These are phyloP conservation scores for Alfaro cultratus DNA, from an alignment of 2,797 vertebrate species.

Conservation along the genomic window DNA sequence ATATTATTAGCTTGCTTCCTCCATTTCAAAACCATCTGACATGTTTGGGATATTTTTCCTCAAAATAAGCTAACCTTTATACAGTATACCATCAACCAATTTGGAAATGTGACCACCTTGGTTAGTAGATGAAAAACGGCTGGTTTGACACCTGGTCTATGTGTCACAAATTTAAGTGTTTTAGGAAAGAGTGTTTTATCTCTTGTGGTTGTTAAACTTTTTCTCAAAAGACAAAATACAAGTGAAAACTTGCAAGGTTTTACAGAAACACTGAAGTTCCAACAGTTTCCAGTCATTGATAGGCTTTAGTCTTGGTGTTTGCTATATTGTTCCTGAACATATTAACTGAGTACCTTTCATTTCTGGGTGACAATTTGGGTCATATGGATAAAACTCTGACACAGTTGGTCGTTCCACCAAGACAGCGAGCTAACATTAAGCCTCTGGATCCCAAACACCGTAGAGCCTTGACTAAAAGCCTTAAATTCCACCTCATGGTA, in stretches of 20 bases:
- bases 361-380: background rate
- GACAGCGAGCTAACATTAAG: background rate
- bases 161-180: background rate
- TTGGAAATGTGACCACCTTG: background rate
- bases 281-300: background rate
- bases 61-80: background rate
- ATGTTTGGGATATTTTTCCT: too few relatives aligned
- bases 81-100: background rate
- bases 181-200: background rate
- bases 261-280: background rate
- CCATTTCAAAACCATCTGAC: too few relatives aligned
- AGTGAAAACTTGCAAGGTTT: background rate
- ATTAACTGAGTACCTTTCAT: background rate
- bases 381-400: background rate
- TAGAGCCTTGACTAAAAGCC: background rate
- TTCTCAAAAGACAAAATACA: background rate
- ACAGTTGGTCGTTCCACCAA: background rate
- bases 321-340: background rate
- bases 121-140: background rate
- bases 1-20: too few relatives aligned
- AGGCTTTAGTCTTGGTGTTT: background rate
- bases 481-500: background rate
- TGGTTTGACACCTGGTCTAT: background rate
- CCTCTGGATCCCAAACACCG: background rate
- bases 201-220: background rate